Percentiles rank a stretch among this genome's conserved stretches.
Conservation (phyloP, 2,113 vertebrate genomes). For the Enhydra lutris region DNA sequence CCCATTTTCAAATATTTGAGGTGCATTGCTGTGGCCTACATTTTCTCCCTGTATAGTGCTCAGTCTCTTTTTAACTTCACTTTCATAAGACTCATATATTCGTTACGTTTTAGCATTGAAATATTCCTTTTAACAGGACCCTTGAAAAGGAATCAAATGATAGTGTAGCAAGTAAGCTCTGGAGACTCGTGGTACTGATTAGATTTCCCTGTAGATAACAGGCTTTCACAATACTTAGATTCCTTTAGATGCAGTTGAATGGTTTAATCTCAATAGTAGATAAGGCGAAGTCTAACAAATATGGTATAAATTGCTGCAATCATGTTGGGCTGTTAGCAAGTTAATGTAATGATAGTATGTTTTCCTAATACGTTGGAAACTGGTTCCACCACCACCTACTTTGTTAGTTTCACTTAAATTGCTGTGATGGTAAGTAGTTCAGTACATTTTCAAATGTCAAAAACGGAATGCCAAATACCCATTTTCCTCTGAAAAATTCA, state of each 20-base stretch:
- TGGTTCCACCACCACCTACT: neutral
- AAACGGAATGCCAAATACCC: neutral
- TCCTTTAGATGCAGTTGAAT: neutral
- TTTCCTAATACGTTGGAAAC: neutral
- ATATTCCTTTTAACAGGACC: neutral
- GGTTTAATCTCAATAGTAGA: neutral
- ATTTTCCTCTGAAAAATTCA: slow-evolving; percentile 14
- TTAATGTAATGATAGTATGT: neutral
- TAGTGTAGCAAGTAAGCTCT: neutral
- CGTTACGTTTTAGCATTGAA: neutral
- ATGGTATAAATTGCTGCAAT: neutral
- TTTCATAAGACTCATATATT: neutral
- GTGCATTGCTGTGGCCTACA: neutral
- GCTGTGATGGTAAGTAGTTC: neutral
- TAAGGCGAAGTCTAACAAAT: neutral
- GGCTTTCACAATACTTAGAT: neutral
- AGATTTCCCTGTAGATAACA: neutral
- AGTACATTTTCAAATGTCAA: neutral
- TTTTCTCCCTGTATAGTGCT: neutral
- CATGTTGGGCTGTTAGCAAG: neutral
- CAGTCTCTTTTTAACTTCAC: neutral
- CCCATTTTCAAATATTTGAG: slow-evolving; percentile 13
- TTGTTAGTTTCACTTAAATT: neutral
- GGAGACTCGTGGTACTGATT: neutral
- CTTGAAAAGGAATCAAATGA: slow-evolving; percentile 9